Evolutionary conservation across 2,797 vertebrate species (phyloP).

Genomic region (Anguilla marmorata): DNA sequence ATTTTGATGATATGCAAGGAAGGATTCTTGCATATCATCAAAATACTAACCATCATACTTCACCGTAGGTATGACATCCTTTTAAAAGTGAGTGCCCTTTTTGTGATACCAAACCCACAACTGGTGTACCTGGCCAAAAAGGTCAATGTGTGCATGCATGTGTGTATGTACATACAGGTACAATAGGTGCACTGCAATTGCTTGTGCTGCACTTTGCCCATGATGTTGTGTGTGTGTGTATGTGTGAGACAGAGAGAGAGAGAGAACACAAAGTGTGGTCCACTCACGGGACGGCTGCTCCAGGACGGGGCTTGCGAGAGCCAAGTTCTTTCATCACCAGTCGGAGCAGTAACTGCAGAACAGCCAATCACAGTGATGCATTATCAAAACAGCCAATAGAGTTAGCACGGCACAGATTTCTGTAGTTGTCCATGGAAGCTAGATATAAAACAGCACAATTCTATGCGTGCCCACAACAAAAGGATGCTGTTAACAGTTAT

Average conservation of each 20-base stretch:
- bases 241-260: neutral
- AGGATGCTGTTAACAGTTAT: too few relatives aligned
- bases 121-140: neutral
- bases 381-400: neutral
- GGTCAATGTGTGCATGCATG: neutral
- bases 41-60: too few relatives aligned
- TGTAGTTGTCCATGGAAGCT: too few relatives aligned
- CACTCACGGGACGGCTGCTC: slow-evolving; percentile 67
- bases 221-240: neutral
- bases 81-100: too few relatives aligned
- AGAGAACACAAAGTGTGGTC: neutral
- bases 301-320: slow-evolving; percentile 56
- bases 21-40: neutral
- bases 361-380: slow-evolving; percentile 13
- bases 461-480: too few relatives aligned
- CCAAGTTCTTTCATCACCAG: slow-evolving; percentile 68
- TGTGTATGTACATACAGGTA: neutral
- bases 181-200: neutral
- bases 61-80: too few relatives aligned
- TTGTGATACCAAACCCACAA: too few relatives aligned
- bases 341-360: slow-evolving; percentile 65
- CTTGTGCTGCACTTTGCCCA: neutral
- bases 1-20: too few relatives aligned
- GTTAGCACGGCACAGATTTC: neutral
- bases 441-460: too few relatives aligned